phyloP scores from a whole-genome alignment of 92 coral and sea anemone species.

The Montipora capitata region DNA sequence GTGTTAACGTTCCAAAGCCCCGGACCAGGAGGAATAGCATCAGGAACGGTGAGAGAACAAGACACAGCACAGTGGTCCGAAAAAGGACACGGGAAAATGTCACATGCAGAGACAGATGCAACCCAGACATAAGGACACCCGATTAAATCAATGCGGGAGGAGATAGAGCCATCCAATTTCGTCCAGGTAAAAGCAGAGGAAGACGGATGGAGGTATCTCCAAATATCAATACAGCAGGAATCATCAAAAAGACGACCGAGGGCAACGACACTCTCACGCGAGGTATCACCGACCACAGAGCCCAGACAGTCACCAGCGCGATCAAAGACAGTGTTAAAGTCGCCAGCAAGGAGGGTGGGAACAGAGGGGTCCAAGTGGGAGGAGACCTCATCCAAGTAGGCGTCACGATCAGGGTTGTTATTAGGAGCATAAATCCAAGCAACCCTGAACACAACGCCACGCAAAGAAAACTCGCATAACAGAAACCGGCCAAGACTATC shows the following conservation, averaged over 20 bases:
- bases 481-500: too few species aligned
- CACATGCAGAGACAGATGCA: not conserved
- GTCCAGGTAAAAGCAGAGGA: conserved; percentile 26
- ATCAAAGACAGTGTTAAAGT: too few species aligned
- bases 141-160: conserved; percentile 27
- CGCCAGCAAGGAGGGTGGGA: too few species aligned
- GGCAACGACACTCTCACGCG: too few species aligned
- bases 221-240: not conserved
- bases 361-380: too few species aligned
- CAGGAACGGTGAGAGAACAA: conserved; percentile 16
- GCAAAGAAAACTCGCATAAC: too few species aligned
- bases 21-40: conserved; percentile 20
- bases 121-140: conserved; percentile 16
- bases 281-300: too few species aligned
- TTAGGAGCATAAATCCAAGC: too few species aligned
- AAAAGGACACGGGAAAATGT: conserved; percentile 41
- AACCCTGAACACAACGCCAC: too few species aligned
- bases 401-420: too few species aligned
- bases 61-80: conserved; percentile 60
- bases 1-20: conserved; percentile 70
- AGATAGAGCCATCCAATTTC: not conserved
- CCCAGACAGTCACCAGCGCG: not conserved
- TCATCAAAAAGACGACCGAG: too few species aligned
- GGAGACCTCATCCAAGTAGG: too few species aligned
- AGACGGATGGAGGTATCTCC: conserved; percentile 44